A percentile compares a stretch with the other conserved stretches of the same genome.
phyloP scores from a whole-genome alignment of 2,113 vertebrate species.

The Plestiodon gilberti region DNA sequence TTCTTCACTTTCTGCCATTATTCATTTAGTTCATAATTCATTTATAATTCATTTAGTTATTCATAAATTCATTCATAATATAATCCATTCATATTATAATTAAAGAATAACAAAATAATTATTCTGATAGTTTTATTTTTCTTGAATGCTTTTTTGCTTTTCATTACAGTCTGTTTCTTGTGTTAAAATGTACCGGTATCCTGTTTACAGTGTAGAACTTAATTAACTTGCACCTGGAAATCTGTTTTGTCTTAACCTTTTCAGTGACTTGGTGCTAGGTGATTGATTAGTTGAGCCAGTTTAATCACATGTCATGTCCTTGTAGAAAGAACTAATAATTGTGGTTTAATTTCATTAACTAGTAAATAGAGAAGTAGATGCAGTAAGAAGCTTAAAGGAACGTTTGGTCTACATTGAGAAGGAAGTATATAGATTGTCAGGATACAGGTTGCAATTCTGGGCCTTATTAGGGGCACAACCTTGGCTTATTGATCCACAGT shows the following conservation, averaged over 20 bases:
- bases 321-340: constrained; percentile 46
- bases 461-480: background rate
- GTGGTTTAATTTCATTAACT: constrained; percentile 45
- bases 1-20: no score
- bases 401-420: background rate
- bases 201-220: background rate
- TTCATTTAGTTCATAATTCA: no score
- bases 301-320: constrained; percentile 47
- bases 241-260: constrained; percentile 45
- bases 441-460: background rate
- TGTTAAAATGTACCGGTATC: background rate
- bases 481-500: background rate
- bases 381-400: constrained; percentile 13
- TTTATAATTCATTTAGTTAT: no score
- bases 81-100: no score
- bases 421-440: background rate
- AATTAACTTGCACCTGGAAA: constrained; percentile 33
- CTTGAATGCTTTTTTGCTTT: background rate
- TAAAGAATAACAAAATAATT: no score
- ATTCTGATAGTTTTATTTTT: background rate
- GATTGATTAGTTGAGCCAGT: constrained; percentile 38
- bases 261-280: constrained; percentile 44
- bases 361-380: constrained; percentile 37
- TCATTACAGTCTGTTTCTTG: background rate
- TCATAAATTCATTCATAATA: no score